A percentile compares a stretch with the other conserved stretches of the same genome.
Evolutionary conservation across 1,140 invertebrate species (phyloP).

Genomic region (Drosophila nasuta): DNA sequence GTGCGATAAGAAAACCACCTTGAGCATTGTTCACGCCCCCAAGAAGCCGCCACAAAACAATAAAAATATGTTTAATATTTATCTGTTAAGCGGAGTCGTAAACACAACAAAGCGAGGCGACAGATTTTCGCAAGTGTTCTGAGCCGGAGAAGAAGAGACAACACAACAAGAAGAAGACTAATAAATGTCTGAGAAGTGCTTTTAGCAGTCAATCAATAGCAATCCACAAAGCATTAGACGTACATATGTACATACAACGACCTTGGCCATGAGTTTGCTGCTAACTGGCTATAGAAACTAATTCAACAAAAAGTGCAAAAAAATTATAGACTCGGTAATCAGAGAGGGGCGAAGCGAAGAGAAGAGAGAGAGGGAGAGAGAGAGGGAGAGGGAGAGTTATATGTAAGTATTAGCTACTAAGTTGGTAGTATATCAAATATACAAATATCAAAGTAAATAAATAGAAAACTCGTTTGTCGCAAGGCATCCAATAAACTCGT

Average conservation of each 20-base stretch:
- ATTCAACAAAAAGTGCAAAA: constrained; percentile 39
- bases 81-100: too few relatives aligned
- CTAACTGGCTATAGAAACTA: constrained; percentile 34
- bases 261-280: constrained; percentile 74
- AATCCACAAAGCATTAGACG: constrained; percentile 39
- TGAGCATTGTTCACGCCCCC: too few relatives aligned
- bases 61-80: too few relatives aligned
- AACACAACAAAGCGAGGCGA: too few relatives aligned
- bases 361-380: too few relatives aligned
- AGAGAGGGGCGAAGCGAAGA: background rate
- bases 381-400: too few relatives aligned
- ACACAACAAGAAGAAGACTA: background rate
- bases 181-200: constrained; percentile 23
- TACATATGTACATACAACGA: constrained; percentile 17
- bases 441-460: constrained; percentile 40
- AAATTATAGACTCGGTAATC: constrained; percentile 13
- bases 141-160: constrained; percentile 2
- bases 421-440: constrained; percentile 17
- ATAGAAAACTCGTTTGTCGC: constrained; percentile 49
- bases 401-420: background rate
- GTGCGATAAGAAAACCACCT: constrained; percentile 2
- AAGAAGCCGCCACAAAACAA: background rate
- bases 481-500: constrained; percentile 22
- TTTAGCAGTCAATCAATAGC: constrained; percentile 58
- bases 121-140: background rate